phyloP scores from a whole-genome alignment of 1,140 invertebrate species.

The Drosophila equinoxialis region DNA sequence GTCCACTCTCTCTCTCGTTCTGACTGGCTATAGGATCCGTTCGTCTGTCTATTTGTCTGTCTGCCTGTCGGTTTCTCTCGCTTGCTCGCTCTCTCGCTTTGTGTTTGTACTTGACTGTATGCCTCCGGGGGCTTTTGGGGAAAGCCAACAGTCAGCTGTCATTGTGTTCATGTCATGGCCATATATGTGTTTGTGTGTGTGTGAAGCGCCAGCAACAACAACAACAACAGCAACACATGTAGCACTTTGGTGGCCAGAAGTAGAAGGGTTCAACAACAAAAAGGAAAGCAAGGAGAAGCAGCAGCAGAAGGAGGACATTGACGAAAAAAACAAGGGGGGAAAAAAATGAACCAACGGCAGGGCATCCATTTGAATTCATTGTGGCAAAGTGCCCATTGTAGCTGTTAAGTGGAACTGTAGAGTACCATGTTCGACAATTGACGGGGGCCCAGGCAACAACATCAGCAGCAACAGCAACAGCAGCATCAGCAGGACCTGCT shows the following conservation, averaged over 20 bases:
- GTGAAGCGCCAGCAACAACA: conserved; percentile 59
- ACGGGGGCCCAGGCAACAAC: conserved; percentile 64
- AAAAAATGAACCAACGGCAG: conserved; percentile 57
- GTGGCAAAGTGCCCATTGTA: conserved; percentile 82
- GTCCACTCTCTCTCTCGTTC: conserved; percentile 25
- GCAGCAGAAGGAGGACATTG: conserved; percentile 28
- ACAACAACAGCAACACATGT: conserved; percentile 60
- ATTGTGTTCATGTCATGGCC: conserved; percentile 78
- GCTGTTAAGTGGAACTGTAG: conserved; percentile 82
- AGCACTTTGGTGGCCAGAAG: conserved; percentile 23
- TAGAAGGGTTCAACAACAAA: conserved; percentile 40
- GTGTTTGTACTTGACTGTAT: conserved; percentile 67
- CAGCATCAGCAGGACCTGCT: conserved; percentile 30
- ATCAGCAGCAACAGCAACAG: conserved; percentile 23
- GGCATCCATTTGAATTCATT: conserved; percentile 82
- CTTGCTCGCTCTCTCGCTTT: background rate
- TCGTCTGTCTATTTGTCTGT: conserved; percentile 9
- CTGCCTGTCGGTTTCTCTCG: background rate
- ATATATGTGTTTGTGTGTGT: conserved; percentile 46
- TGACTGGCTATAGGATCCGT: no score
- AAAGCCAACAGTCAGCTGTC: conserved; percentile 80
- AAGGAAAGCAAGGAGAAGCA: conserved; percentile 26
- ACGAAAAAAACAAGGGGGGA: conserved; percentile 1
- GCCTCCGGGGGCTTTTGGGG: conserved; percentile 72
- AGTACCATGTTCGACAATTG: conserved; percentile 82